Evolutionary conservation across 2,113 vertebrate genomes (phyloP).

Genomic region (Paraplagusia blochii): DNA sequence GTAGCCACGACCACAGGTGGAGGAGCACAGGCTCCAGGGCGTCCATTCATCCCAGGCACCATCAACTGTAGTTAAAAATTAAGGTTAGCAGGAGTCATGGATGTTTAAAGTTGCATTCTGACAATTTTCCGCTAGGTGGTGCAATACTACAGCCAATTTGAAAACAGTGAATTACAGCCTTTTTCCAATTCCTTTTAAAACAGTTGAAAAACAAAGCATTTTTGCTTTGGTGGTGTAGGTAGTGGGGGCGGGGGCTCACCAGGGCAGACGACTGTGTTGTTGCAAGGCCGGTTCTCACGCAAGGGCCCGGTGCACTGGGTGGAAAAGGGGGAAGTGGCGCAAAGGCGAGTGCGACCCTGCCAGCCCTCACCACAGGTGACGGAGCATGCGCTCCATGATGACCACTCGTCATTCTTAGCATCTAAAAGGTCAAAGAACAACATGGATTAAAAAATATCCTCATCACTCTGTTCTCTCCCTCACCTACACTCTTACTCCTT

Average conservation of each 20-base stretch:
- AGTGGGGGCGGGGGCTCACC: conserved; percentile 69
- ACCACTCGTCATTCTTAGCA: conserved; percentile 88
- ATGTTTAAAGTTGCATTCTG: background rate
- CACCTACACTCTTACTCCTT: too few species aligned
- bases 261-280: conserved; percentile 90
- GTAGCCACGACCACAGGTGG: conserved; percentile 92
- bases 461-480: background rate
- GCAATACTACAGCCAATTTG: conserved; percentile 10
- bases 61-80: conserved; percentile 77
- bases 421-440: conserved; percentile 68
- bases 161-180: conserved; percentile 1
- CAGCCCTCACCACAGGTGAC: conserved; percentile 93
- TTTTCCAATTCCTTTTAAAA: conserved; percentile 3
- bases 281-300: conserved; percentile 92
- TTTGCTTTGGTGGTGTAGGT: background rate
- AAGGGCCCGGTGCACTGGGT: conserved; percentile 91
- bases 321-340: conserved; percentile 86
- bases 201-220: background rate
- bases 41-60: conserved; percentile 98
- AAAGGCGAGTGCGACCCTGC: conserved; percentile 90
- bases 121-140: conserved; percentile 44
- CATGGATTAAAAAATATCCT: background rate
- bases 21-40: conserved; percentile 97
- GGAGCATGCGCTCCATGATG: conserved; percentile 91
- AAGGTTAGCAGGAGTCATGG: background rate